phyloP scores from a whole-genome alignment of 1,140 invertebrate species.

The Papilio aristodemus region DNA sequence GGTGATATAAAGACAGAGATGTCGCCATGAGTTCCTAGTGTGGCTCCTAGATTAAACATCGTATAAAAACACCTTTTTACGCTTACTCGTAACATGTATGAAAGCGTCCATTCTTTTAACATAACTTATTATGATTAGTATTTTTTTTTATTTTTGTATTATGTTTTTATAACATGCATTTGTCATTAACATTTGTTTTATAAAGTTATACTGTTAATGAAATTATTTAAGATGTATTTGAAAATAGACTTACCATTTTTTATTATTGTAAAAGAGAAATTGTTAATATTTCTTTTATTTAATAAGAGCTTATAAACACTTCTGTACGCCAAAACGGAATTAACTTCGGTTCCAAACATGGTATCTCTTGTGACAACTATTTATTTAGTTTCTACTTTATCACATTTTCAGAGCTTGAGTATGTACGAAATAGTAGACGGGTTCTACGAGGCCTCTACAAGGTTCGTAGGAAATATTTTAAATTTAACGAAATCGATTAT shows the following conservation, averaged over 20 bases:
- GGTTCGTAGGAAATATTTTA: background rate
- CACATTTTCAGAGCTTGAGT: background rate
- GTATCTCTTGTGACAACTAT: background rate
- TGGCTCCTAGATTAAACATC: no score
- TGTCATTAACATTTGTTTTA: no score
- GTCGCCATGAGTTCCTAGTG: no score
- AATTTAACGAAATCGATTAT: slow-evolving; percentile 11
- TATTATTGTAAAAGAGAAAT: background rate
- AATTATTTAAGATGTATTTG: no score
- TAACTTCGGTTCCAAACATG: background rate
- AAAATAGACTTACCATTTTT: no score
- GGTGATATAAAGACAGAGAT: no score
- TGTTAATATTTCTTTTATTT: slow-evolving; percentile 3
- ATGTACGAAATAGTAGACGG: background rate
- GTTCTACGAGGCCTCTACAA: background rate
- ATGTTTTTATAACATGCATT: background rate
- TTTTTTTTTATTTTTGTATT: no score
- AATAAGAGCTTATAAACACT: background rate
- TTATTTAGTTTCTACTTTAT: background rate
- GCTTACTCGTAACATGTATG: no score
- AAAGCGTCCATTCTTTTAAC: no score
- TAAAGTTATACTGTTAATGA: no score
- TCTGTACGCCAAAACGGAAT: background rate
- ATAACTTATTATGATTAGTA: no score
- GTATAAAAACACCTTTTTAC: no score